Conservation (phyloP, 2,888 invertebrate species). For the Gisinianus flammeolus region DNA sequence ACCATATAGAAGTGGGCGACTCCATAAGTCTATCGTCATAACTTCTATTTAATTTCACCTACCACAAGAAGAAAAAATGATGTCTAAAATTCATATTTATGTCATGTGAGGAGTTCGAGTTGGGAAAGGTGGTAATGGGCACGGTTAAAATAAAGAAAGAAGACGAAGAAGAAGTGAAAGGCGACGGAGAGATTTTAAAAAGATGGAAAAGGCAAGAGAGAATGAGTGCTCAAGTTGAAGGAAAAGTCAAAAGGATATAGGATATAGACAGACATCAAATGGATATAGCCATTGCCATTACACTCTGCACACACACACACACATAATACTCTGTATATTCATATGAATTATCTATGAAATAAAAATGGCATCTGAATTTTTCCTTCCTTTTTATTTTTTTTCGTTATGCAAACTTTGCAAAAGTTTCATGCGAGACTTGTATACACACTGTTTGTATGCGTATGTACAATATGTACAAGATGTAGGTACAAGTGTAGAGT, state of each 20-base stretch:
- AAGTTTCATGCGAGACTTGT: neutral
- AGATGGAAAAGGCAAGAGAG: neutral
- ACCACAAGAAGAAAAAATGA: neutral
- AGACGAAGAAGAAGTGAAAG: neutral
- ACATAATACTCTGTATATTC: too few relatives aligned
- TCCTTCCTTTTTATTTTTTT: too few relatives aligned
- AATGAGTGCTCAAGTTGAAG: neutral
- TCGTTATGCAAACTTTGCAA: neutral
- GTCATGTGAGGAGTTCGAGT: neutral
- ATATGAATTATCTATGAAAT: neutral
- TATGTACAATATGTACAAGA: neutral
- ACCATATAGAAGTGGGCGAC: neutral
- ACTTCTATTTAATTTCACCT: constrained; percentile 29
- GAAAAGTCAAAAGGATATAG: neutral
- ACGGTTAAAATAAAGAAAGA: neutral
- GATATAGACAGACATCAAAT: neutral
- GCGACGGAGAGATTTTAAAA: neutral
- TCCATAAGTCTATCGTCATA: constrained; percentile 32
- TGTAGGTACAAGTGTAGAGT: neutral
- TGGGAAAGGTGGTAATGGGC: too few relatives aligned
- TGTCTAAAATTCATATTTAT: constrained; percentile 32
- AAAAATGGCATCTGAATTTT: neutral
- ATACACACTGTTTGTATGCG: neutral
- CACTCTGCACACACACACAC: neutral
- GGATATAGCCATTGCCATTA: too few relatives aligned